These are phyloP conservation scores for Coracias cyanogaster DNA, from an alignment of 2,797 vertebrate genomes.

Conservation along the genomic window DNA sequence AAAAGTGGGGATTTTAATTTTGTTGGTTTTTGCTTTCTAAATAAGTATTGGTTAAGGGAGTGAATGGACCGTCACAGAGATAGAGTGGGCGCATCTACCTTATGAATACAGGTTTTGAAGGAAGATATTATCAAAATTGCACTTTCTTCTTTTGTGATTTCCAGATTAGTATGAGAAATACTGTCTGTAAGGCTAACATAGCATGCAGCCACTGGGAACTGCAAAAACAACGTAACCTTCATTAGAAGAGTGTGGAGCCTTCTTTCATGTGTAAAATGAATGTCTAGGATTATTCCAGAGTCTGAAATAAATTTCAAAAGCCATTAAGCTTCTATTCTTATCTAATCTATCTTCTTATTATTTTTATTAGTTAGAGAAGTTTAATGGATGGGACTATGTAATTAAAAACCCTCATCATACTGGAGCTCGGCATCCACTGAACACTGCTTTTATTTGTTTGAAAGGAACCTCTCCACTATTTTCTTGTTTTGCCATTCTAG, in stretches of 20 bases:
- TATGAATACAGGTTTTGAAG: neutral
- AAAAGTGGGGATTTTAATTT: neutral
- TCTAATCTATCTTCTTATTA: neutral
- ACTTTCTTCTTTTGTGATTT: neutral
- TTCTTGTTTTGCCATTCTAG: neutral
- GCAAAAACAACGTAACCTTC: rapidly evolving
- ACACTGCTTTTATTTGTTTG: neutral
- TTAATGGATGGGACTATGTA: neutral
- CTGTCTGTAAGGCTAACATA: neutral
- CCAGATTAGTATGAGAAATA: neutral
- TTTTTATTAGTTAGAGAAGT: neutral
- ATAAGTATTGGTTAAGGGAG: neutral
- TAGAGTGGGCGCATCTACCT: too few relatives aligned
- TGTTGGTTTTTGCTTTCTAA: neutral
- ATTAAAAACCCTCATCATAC: neutral
- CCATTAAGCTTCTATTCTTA: neutral
- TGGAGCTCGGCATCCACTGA: neutral
- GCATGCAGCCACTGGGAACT: neutral
- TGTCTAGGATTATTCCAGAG: neutral
- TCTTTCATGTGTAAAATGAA: neutral
- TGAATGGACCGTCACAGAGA: neutral
- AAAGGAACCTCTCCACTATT: neutral
- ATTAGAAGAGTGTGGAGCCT: neutral
- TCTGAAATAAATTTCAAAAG: neutral
- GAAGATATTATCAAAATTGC: neutral